Evolutionary conservation across 2,797 vertebrate species (phyloP).

Genomic region (Peromyscus nudipes): DNA sequence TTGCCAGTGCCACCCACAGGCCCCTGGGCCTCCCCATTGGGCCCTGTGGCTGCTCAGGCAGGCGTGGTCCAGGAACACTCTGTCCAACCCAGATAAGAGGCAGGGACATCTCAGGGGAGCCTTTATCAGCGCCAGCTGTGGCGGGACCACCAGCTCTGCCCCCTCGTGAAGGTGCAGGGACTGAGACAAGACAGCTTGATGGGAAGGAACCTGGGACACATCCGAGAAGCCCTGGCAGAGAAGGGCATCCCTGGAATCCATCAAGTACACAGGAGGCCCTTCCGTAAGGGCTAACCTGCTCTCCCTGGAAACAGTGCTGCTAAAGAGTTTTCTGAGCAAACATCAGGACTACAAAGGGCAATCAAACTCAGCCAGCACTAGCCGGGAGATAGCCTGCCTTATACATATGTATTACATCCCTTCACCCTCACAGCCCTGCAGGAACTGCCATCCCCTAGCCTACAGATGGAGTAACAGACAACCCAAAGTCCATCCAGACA

Average conservation of each 20-base stretch:
- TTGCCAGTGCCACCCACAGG: neutral
- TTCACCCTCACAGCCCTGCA: neutral
- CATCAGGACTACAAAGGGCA: neutral
- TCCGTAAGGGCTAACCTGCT: neutral
- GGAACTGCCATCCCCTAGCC: neutral
- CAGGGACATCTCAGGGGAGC: neutral
- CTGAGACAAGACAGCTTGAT: slow-evolving; percentile 12
- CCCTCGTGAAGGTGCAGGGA: neutral
- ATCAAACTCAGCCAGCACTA: neutral
- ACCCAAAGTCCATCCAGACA: neutral
- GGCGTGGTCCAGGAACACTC: slow-evolving; percentile 17
- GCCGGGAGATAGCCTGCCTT: neutral
- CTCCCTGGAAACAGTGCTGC: slow-evolving; percentile 1
- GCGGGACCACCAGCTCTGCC: slow-evolving; percentile 23
- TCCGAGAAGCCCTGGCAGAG: neutral
- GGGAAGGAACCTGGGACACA: neutral
- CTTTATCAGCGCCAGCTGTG: slow-evolving; percentile 65
- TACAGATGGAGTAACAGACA: neutral
- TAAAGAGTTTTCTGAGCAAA: neutral
- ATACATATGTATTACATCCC: neutral
- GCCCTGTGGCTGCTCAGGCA: neutral
- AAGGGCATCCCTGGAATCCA: neutral
- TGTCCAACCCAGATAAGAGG: slow-evolving; percentile 75
- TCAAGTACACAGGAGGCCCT: neutral
- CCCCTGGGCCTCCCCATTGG: neutral